Percentiles rank a stretch among this genome's conserved stretches.
Conservation (phyloP, 2,888 invertebrate genomes). For the Luperina nickerlii region DNA sequence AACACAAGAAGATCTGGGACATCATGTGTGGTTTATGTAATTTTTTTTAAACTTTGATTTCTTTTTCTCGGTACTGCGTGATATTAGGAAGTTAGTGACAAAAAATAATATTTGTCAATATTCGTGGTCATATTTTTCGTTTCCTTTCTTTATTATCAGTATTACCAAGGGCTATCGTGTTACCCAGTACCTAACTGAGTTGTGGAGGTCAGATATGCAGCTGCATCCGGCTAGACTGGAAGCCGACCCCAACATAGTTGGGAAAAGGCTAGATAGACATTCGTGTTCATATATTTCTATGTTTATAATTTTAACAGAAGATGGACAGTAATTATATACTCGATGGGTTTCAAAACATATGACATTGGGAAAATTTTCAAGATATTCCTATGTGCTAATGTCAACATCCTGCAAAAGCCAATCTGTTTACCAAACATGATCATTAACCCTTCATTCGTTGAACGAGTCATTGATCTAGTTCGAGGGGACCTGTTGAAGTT, state of each 20-base stretch:
- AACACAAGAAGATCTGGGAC: not conserved
- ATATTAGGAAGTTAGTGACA: not conserved
- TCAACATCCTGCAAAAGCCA: constrained; percentile 1
- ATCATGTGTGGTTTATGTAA: not conserved
- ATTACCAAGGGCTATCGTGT: not conserved
- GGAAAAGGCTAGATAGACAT: too few relatives aligned
- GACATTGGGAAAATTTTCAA: not conserved
- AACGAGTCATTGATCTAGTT: constrained; percentile 36
- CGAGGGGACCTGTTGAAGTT: constrained; percentile 18
- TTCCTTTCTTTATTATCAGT: not conserved
- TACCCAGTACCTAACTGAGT: not conserved
- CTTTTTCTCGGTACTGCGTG: not conserved
- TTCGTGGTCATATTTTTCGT: not conserved
- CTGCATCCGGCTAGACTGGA: not conserved
- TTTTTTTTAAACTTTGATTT: too few relatives aligned
- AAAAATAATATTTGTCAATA: not conserved
- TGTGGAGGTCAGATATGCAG: not conserved
- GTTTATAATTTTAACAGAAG: not conserved
- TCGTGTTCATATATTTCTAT: not conserved
- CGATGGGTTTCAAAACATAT: not conserved
- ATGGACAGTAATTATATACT: not conserved
- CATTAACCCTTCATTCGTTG: constrained; percentile 31
- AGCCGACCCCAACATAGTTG: not conserved
- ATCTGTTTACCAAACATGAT: not conserved
- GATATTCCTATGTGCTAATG: not conserved